phyloP scores from a whole-genome alignment of 2,888 invertebrate genomes.

The Reticulitermes lucifugus region DNA sequence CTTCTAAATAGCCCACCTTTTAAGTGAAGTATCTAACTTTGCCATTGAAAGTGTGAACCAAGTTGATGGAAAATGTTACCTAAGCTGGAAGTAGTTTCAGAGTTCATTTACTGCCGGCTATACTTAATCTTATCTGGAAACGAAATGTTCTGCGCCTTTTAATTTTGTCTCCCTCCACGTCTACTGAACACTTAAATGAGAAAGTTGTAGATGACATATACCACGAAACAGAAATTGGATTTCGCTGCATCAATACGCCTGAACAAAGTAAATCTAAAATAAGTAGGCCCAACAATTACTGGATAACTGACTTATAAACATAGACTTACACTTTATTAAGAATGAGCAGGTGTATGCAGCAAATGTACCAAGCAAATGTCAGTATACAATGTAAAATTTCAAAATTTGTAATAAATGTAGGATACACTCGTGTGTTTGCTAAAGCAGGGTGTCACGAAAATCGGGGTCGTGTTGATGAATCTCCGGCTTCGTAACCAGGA shows the following conservation, averaged over 20 bases:
- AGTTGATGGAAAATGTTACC: slow-evolving; percentile 28
- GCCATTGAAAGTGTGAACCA: slow-evolving; percentile 22
- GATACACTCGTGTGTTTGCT: no score
- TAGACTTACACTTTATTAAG: no score
- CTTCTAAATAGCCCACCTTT: background rate
- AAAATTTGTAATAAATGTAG: no score
- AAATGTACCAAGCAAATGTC: no score
- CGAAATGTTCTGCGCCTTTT: background rate
- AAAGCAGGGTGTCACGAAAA: no score
- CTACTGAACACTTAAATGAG: background rate
- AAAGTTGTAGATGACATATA: background rate
- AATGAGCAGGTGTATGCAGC: no score
- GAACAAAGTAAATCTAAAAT: no score
- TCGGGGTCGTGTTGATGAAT: no score
- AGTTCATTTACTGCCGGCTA: slow-evolving; percentile 30
- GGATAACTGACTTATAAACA: no score
- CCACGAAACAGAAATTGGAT: background rate
- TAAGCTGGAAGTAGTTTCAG: slow-evolving; percentile 22
- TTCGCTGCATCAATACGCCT: background rate
- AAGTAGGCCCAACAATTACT: no score
- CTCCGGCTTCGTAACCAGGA: no score
- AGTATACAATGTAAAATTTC: no score
- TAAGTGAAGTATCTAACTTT: background rate
- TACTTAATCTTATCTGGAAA: slow-evolving; percentile 13
- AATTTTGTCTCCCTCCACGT: background rate